Percentiles rank a stretch among this genome's conserved stretches.
Evolutionary conservation across 2,888 invertebrate genomes (phyloP).

Genomic region (Lepetodrilus schrolli): DNA sequence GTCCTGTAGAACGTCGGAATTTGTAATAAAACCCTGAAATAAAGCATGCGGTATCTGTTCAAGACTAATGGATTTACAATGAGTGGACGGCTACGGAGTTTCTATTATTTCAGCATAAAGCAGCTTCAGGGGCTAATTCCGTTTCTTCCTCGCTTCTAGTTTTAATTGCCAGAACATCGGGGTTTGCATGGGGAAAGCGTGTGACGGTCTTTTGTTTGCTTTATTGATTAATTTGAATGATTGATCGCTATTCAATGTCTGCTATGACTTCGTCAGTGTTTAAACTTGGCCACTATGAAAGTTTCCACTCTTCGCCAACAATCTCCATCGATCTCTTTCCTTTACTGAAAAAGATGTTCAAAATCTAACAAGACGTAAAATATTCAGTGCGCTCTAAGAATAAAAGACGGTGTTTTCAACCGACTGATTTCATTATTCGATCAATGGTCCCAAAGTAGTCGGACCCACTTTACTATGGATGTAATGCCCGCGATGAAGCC

Average conservation of each 20-base stretch:
- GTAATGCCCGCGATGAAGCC: background rate
- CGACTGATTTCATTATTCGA: slow-evolving; percentile 4
- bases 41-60: slow-evolving; percentile 19
- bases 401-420: background rate
- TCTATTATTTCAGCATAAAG: slow-evolving; percentile 24
- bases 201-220: background rate
- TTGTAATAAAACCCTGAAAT: slow-evolving; percentile 13
- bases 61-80: background rate
- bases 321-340: slow-evolving; percentile 1
- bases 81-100: background rate
- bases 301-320: background rate
- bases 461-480: background rate
- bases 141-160: slow-evolving; percentile 12
- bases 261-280: background rate
- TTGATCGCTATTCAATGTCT: slow-evolving; percentile 3
- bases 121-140: slow-evolving; percentile 23
- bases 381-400: slow-evolving; percentile 7
- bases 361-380: slow-evolving; percentile 24
- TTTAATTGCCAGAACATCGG: slow-evolving; percentile 27
- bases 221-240: background rate
- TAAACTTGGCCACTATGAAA: background rate
- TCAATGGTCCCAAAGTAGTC: background rate
- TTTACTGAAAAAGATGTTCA: background rate
- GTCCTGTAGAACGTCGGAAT: slow-evolving; percentile 9
- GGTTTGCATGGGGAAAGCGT: background rate